A percentile compares a stretch with the other conserved stretches of the same genome.
phyloP scores from a whole-genome alignment of 2,888 invertebrate species.

The Gymnosoma rotundatum region DNA sequence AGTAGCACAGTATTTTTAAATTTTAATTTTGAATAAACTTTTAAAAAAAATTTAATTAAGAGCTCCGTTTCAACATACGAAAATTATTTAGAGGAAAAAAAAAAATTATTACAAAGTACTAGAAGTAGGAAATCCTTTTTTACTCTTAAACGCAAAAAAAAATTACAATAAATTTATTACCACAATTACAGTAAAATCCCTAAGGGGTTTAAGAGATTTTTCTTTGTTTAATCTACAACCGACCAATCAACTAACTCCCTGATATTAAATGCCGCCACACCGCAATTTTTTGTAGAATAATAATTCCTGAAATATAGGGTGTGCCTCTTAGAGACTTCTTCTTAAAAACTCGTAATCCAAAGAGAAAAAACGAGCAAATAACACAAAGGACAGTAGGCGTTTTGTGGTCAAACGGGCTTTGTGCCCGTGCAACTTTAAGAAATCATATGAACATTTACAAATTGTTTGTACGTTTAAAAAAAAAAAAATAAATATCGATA shows the following conservation, averaged over 20 bases:
- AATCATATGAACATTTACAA: conserved; percentile 4
- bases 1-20: no score
- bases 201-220: conserved; percentile 36
- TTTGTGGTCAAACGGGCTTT: conserved; percentile 61
- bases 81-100: no score
- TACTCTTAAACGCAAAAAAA: background rate
- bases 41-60: no score
- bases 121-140: background rate
- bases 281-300: conserved; percentile 52
- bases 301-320: conserved; percentile 61
- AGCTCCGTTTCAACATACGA: no score
- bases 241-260: conserved; percentile 64
- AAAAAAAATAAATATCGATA: conserved; percentile 27
- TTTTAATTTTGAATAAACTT: no score
- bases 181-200: conserved; percentile 58
- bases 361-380: conserved; percentile 10
- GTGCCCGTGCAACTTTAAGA: background rate
- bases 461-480: background rate
- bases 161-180: conserved; percentile 55
- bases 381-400: conserved; percentile 71
- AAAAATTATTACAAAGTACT: background rate
- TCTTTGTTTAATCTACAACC: conserved; percentile 23
- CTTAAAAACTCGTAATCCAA: conserved; percentile 1
- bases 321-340: conserved; percentile 59
- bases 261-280: conserved; percentile 59